phyloP scores from a whole-genome alignment of 2,113 vertebrate genomes.

The Anarrhichthys ocellatus region DNA sequence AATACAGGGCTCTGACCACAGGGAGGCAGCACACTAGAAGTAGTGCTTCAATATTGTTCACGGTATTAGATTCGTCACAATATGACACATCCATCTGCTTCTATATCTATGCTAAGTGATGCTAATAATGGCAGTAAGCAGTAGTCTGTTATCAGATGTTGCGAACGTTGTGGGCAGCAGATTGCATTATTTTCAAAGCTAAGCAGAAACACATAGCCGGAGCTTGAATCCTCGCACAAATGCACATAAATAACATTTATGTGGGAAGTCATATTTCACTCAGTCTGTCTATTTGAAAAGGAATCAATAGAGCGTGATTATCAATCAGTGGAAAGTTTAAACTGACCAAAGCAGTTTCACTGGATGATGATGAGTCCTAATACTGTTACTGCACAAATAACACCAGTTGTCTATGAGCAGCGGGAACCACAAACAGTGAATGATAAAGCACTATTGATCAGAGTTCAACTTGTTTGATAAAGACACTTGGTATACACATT shows the following conservation, averaged over 20 bases:
- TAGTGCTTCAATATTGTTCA: constrained; percentile 5
- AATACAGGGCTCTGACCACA: constrained; percentile 61
- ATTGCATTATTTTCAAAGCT: constrained; percentile 37
- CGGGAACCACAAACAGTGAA: constrained; percentile 1
- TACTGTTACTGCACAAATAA: constrained; percentile 62
- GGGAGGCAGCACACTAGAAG: constrained; percentile 44
- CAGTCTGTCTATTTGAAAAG: constrained; percentile 1
- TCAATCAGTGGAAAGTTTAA: constrained; percentile 9
- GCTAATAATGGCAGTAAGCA: constrained; percentile 33
- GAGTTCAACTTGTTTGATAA: not conserved
- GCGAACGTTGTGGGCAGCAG: constrained; percentile 18
- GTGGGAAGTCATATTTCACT: constrained; percentile 7
- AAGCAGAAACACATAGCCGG: constrained; percentile 33
- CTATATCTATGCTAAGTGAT: constrained; percentile 18
- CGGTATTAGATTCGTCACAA: not conserved
- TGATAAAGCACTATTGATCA: constrained; percentile 33
- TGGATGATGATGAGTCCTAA: constrained; percentile 41
- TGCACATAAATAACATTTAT: constrained; percentile 14
- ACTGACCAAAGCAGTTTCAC: constrained; percentile 36
- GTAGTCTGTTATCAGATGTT: constrained; percentile 30
- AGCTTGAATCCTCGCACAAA: constrained; percentile 39
- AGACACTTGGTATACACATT: not conserved
- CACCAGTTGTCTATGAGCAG: constrained; percentile 24
- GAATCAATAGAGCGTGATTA: not conserved
- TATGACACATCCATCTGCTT: constrained; percentile 2